Evolutionary conservation across 2,113 vertebrate species (phyloP).

Genomic region (Pithys albifrons): DNA sequence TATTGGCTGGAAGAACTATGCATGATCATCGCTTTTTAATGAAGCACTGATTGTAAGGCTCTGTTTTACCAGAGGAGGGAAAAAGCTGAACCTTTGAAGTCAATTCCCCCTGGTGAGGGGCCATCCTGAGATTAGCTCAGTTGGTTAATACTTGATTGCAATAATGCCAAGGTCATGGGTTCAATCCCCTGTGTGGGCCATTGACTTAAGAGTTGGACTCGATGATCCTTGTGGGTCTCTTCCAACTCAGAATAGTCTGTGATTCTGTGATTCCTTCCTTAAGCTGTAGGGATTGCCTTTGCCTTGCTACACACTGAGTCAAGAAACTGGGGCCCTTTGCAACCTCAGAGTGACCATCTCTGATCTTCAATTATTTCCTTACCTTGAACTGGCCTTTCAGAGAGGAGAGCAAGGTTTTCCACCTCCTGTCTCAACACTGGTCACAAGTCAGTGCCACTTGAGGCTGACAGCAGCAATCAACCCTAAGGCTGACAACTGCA

Average conservation of each 20-base stretch:
- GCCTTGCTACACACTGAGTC: not conserved
- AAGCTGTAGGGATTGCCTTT: not conserved
- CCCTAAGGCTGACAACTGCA: not conserved
- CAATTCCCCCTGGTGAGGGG: not conserved
- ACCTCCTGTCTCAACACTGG: not conserved
- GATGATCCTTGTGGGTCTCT: no score
- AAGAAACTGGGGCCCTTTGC: not conserved
- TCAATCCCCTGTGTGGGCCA: no score
- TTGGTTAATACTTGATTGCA: no score
- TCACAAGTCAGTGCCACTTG: not conserved
- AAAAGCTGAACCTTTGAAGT: not conserved
- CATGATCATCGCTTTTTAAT: not conserved
- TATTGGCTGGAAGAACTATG: not conserved
- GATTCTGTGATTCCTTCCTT: not conserved
- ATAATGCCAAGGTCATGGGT: no score
- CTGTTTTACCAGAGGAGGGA: not conserved
- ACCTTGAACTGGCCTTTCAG: not conserved
- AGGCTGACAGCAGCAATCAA: not conserved
- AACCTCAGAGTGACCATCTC: not conserved
- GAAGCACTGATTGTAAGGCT: not conserved
- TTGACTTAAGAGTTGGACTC: no score
- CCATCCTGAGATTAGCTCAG: not conserved
- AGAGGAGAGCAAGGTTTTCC: not conserved
- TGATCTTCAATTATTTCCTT: not conserved
- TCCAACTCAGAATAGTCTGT: no score